Conservation (phyloP, 1,140 invertebrate genomes). For the Drosophila elegans region DNA sequence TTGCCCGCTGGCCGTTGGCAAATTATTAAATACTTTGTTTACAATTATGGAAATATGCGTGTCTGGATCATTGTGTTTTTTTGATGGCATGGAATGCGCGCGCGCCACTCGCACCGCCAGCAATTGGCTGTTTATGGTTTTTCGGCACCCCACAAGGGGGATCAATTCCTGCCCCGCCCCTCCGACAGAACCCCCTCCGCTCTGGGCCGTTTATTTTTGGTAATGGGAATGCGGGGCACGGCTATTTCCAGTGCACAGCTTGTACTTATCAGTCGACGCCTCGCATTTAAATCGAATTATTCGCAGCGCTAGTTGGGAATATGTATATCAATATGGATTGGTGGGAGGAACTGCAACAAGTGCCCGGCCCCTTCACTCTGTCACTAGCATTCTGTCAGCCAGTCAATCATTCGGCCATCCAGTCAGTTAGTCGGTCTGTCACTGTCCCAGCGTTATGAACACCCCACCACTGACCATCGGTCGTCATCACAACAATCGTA, state of each 20-base stretch:
- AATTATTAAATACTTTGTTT: constrained; percentile 63
- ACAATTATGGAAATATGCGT: constrained; percentile 43
- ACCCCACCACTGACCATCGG: constrained; percentile 22
- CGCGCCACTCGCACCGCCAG: constrained; percentile 54
- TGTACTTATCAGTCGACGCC: constrained; percentile 69
- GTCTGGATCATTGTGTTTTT: constrained; percentile 28
- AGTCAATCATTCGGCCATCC: constrained; percentile 31
- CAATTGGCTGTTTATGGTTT: constrained; percentile 67
- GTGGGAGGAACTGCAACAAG: constrained; percentile 55
- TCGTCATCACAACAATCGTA: constrained; percentile 6
- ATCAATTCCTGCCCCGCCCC: background rate
- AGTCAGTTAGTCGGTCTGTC: constrained; percentile 26
- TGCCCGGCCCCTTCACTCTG: constrained; percentile 28
- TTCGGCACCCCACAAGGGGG: constrained; percentile 65
- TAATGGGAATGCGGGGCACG: constrained; percentile 51
- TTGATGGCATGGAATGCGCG: constrained; percentile 46
- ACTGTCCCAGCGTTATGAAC: constrained; percentile 17
- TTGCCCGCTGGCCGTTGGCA: constrained; percentile 5
- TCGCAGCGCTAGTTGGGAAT: constrained; percentile 43
- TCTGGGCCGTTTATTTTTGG: constrained; percentile 64
- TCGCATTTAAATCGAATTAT: constrained; percentile 66
- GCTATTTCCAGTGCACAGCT: constrained; percentile 71
- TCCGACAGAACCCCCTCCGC: background rate
- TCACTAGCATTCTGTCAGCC: constrained; percentile 45
- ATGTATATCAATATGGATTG: constrained; percentile 6